These are phyloP conservation scores for Drosophila lutescens DNA, from an alignment of 2,888 invertebrate genomes.

Conservation along the genomic window DNA sequence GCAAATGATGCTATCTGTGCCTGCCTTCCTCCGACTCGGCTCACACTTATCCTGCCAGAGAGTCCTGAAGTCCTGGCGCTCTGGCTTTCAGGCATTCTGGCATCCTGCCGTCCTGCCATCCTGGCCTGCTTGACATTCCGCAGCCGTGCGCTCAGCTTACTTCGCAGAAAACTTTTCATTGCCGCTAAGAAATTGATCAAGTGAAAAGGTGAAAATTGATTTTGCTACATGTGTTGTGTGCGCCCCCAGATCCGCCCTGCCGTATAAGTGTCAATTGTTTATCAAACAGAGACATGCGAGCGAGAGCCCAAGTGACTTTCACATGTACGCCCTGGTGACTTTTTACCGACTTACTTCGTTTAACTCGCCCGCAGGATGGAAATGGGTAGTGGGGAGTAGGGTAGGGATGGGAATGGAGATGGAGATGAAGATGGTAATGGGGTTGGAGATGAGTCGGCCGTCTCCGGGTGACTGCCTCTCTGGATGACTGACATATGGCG, in stretches of 20 bases:
- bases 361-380: conserved; percentile 41
- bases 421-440: neutral
- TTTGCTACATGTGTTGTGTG: conserved; percentile 70
- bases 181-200: conserved; percentile 80
- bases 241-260: conserved; percentile 8
- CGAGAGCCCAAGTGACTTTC: conserved; percentile 43
- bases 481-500: conserved; percentile 69
- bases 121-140: conserved; percentile 63
- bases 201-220: conserved; percentile 81
- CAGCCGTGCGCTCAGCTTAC: conserved; percentile 51
- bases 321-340: conserved; percentile 56
- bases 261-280: conserved; percentile 65
- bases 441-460: conserved; percentile 11
- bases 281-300: conserved; percentile 47
- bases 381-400: no score
- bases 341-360: conserved; percentile 60
- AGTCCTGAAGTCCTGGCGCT: neutral
- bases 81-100: conserved; percentile 1
- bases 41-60: neutral
- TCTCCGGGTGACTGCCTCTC: conserved; percentile 23
- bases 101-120: conserved; percentile 10
- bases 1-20: conserved; percentile 75
- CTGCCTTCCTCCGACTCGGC: neutral
- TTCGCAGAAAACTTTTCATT: conserved; percentile 71
- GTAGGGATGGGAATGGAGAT: neutral